Conservation (phyloP, 2,113 vertebrate genomes). For the Callipepla squamata region DNA sequence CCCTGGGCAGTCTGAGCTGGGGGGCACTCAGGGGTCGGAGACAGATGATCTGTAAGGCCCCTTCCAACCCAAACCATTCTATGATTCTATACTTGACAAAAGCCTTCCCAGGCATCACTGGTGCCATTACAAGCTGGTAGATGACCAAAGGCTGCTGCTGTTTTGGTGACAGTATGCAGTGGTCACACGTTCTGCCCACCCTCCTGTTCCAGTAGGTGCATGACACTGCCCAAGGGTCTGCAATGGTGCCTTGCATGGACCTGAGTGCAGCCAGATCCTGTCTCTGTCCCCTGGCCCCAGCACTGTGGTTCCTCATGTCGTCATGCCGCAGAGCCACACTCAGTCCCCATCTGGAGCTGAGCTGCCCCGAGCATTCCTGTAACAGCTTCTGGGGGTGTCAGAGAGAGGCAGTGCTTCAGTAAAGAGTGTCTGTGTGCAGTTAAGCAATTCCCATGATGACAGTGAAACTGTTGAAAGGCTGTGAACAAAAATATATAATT, state of each 20-base stretch:
- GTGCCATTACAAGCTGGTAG: not conserved
- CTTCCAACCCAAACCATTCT: too few species aligned
- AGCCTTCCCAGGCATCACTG: not conserved
- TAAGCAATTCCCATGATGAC: not conserved
- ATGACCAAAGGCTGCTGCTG: not conserved
- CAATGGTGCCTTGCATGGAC: accelerated
- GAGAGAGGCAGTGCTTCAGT: not conserved
- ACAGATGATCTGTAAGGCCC: too few species aligned
- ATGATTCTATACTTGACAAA: too few species aligned
- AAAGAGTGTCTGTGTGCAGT: not conserved
- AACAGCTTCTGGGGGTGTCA: not conserved
- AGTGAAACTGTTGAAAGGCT: conserved; percentile 5
- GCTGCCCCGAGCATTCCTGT: not conserved
- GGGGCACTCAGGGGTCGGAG: too few species aligned
- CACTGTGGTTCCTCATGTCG: accelerated
- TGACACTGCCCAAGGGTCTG: accelerated
- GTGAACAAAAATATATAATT: not conserved
- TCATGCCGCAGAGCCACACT: accelerated
- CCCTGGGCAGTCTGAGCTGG: too few species aligned
- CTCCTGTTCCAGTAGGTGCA: accelerated
- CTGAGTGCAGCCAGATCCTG: not conserved
- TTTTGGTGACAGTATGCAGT: not conserved
- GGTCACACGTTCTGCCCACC: accelerated
- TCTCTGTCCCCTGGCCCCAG: not conserved
- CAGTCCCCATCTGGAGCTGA: not conserved